These are phyloP conservation scores for Halcyon leucocephala DNA, from an alignment of 2,797 vertebrate genomes.

Conservation along the genomic window DNA sequence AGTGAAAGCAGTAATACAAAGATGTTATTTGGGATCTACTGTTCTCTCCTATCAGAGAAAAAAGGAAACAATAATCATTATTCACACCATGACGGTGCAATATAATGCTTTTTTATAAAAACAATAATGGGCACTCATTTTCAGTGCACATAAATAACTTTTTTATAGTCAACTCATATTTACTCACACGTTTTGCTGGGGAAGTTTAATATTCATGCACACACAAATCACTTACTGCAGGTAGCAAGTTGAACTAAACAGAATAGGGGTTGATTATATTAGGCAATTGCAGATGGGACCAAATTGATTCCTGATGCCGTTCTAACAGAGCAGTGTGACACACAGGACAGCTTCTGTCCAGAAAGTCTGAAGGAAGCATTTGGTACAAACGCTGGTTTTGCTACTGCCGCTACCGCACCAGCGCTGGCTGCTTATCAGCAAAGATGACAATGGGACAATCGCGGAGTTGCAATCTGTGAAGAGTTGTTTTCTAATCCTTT, in stretches of 20 bases:
- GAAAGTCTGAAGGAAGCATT: not conserved
- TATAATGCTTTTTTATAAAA: constrained; percentile 7
- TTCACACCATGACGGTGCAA: not conserved
- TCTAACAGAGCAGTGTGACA: not conserved
- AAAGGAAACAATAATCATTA: constrained; percentile 1
- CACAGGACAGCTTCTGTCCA: constrained; percentile 6
- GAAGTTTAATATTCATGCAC: constrained; percentile 48
- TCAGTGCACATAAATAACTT: constrained; percentile 13
- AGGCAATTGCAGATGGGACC: not conserved
- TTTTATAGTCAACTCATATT: constrained; percentile 38
- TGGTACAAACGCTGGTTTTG: not conserved
- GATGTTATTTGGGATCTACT: not conserved
- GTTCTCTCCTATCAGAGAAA: not conserved
- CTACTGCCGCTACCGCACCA: not conserved
- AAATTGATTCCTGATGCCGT: not conserved
- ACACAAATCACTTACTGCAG: constrained; percentile 8
- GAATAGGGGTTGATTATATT: constrained; percentile 37
- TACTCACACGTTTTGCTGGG: not conserved
- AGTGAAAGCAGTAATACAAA: not conserved
- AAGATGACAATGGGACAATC: not conserved
- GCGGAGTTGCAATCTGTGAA: not conserved
- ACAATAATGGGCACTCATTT: not conserved
- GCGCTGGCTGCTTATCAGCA: not conserved
- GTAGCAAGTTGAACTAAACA: not conserved
- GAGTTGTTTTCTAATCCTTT: not conserved